Evolutionary conservation across 2,888 invertebrate species (phyloP), one percentile per base, ranked within the genome.

Genomic region (Willowsia nigromaculata): DNA sequence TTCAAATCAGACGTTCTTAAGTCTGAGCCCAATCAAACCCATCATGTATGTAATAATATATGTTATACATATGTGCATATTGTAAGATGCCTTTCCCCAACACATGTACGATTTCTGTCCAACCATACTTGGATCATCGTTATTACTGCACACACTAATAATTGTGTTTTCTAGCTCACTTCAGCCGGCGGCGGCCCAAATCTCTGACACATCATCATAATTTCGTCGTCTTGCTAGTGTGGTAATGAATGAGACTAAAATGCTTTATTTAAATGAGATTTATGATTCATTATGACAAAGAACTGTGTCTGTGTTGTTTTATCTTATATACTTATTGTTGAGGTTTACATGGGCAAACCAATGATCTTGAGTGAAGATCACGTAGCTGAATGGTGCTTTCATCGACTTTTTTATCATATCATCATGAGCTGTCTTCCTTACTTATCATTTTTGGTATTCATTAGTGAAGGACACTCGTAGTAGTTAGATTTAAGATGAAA

Each of bases 211-310:
- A 81, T 86, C 80, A 80, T 85, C 84, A 56, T 65, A 47, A 62
- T 56, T 30, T 50, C 47, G 47, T 85, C 78, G 85, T 85, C 50
- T 50, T 22, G 76, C 50, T 27, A 47, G 76, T 74, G 78, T 78
- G 78, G 56, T 59, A 22, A 43, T 62, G 85, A 43, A 85, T 59
- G 74, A 62, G 33, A 65, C 65, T 15, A 78, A 50, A 65, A 62
- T 85, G 76, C 78, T 78, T 85, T 85, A 85, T 85, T 85, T 85
- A 85, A 85, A 85, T 85, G 78, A 85, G 85, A 85, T 85, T 85
- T 85, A 85, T 85, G 85, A 85, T 78, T 85, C 85, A 85, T 85
- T 85, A 85, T 78, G 85, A 85, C 76, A 85, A 78, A 85, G 65
- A 78, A 50, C n/a, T 33, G 27, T 59, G 59, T 27, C 33, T 59